phyloP scores from a whole-genome alignment of 2,113 vertebrate genomes.

The Patagioenas fasciata region DNA sequence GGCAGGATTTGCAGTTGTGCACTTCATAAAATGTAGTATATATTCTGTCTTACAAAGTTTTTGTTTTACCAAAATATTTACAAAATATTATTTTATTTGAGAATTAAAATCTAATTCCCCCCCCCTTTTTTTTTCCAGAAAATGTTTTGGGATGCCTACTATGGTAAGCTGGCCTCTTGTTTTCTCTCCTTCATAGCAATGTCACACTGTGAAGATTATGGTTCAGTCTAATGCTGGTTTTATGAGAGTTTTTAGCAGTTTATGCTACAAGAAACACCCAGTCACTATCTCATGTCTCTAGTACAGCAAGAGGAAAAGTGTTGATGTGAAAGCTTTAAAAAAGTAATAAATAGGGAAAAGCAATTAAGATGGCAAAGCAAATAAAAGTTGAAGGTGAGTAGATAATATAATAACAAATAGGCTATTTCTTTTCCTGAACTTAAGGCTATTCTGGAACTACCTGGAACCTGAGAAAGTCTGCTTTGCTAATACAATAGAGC shows the following conservation, averaged over 20 bases:
- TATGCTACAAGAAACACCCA: background rate
- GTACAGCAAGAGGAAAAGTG: background rate
- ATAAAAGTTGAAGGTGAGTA: background rate
- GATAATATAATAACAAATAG: background rate
- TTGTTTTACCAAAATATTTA: background rate
- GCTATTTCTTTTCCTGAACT: background rate
- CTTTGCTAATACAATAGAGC: background rate
- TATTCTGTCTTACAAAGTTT: background rate
- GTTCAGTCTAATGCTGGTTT: background rate
- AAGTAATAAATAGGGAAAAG: background rate
- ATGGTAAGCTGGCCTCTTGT: slow-evolving; percentile 53
- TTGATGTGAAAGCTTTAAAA: background rate
- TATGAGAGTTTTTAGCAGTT: background rate
- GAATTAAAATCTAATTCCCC: background rate
- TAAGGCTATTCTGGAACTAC: background rate
- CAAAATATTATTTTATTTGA: background rate
- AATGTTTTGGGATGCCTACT: slow-evolving; percentile 69
- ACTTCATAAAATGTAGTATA: background rate
- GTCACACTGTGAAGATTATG: background rate
- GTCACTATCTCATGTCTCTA: background rate
- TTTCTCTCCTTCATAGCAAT: background rate
- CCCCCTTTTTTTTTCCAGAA: slow-evolving; percentile 9
- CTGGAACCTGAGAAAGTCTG: background rate
- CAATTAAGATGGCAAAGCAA: background rate
- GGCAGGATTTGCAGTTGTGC: background rate